Conservation (phyloP, 2,113 vertebrate genomes). For the Lutjanus erythropterus region DNA sequence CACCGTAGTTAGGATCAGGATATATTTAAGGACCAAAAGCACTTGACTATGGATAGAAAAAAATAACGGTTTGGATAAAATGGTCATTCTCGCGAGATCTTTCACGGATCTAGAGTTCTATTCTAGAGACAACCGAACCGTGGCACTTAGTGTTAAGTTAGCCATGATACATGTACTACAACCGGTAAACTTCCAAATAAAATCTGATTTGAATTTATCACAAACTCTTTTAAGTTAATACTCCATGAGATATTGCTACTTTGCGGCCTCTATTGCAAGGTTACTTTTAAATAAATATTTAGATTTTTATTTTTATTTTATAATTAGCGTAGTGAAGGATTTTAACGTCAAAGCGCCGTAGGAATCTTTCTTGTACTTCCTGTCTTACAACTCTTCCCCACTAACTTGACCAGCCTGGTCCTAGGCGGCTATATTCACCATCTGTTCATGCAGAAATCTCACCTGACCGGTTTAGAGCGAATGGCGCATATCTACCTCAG, state of each 20-base stretch:
- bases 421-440: neutral
- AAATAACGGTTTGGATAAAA: no score
- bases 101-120: no score
- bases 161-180: neutral
- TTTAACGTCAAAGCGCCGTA: accelerated
- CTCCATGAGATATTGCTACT: accelerated
- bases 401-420: neutral
- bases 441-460: conserved; percentile 57
- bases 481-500: conserved; percentile 29
- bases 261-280: accelerated
- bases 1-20: no score
- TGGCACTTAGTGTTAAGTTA: neutral
- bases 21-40: no score
- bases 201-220: accelerated
- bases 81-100: no score
- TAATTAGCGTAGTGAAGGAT: neutral
- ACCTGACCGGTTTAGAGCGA: conserved; percentile 75
- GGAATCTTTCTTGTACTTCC: conserved; percentile 16
- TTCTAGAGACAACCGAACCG: no score
- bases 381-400: neutral
- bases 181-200: conserved; percentile 56
- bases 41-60: no score
- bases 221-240: accelerated
- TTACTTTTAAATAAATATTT: accelerated
- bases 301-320: no score